Conservation (phyloP, 2,888 invertebrate genomes). For the Oasisia sp. region DNA sequence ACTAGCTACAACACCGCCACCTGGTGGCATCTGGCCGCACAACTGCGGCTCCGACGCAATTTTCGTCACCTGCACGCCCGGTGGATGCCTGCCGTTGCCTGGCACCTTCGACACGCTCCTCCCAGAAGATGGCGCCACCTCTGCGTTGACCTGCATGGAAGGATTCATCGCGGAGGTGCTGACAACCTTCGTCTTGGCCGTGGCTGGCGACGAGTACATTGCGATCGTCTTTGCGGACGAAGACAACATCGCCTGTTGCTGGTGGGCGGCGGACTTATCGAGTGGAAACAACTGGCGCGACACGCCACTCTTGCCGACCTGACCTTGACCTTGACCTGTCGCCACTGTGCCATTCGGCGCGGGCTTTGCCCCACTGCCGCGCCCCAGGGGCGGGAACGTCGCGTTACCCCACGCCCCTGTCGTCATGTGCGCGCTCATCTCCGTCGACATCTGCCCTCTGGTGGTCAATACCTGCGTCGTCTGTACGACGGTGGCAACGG, state of each 20-base stretch:
- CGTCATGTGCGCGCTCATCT: neutral
- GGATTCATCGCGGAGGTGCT: conserved; percentile 27
- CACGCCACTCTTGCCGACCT: conserved; percentile 44
- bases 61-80: conserved; percentile 20
- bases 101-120: neutral
- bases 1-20: neutral
- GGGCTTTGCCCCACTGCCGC: conserved; percentile 6
- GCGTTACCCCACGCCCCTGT: neutral
- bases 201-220: conserved; percentile 53
- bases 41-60: conserved; percentile 48
- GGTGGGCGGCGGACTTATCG: conserved; percentile 55
- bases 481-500: neutral
- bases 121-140: neutral
- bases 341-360: neutral
- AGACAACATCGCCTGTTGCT: neutral
- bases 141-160: conserved; percentile 28
- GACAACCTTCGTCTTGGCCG: conserved; percentile 39
- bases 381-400: neutral
- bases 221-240: conserved; percentile 73
- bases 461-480: neutral
- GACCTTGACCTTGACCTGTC: conserved; percentile 14
- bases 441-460: neutral
- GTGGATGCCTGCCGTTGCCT: neutral
- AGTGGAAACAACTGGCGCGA: conserved; percentile 60
- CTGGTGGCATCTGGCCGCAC: conserved; percentile 25